Evolutionary conservation across 1,140 invertebrate genomes (phyloP).

Genomic region (Drosophila chauvacae): DNA sequence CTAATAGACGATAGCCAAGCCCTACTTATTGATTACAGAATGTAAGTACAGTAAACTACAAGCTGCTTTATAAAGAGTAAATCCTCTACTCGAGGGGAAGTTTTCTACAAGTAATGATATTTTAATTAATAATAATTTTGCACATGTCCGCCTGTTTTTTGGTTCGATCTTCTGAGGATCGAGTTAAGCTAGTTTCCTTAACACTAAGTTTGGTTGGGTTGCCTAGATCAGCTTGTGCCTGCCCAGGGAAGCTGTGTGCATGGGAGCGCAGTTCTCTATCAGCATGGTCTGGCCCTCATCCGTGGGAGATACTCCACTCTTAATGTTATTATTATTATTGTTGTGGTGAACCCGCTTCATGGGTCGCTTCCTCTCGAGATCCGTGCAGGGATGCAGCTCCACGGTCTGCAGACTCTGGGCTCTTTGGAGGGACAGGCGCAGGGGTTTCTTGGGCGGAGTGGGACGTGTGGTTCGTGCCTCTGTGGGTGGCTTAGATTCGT

Average conservation of each 20-base stretch:
- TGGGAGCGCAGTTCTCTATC: conserved; percentile 70
- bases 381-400: conserved; percentile 75
- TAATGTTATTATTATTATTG: conserved; percentile 53
- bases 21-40: conserved; percentile 43
- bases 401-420: conserved; percentile 92
- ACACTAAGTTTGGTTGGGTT: conserved; percentile 21
- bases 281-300: conserved; percentile 49
- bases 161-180: conserved; percentile 13
- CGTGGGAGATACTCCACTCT: conserved; percentile 43
- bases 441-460: conserved; percentile 92
- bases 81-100: background rate
- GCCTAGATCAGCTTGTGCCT: conserved; percentile 73
- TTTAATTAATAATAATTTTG: conserved; percentile 58
- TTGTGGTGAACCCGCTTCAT: conserved; percentile 78
- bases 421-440: conserved; percentile 91
- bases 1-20: conserved; percentile 52
- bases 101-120: conserved; percentile 2
- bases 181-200: conserved; percentile 38
- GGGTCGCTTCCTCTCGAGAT: conserved; percentile 75
- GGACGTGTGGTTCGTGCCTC: conserved; percentile 87
- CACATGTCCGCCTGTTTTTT: conserved; percentile 75
- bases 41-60: conserved; percentile 49
- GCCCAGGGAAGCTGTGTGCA: conserved; percentile 80
- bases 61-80: conserved; percentile 5
- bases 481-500: conserved; percentile 83